These are phyloP conservation scores for Muscidifurax raptorellus DNA, from an alignment of 1,140 invertebrate genomes.

Conservation along the genomic window DNA sequence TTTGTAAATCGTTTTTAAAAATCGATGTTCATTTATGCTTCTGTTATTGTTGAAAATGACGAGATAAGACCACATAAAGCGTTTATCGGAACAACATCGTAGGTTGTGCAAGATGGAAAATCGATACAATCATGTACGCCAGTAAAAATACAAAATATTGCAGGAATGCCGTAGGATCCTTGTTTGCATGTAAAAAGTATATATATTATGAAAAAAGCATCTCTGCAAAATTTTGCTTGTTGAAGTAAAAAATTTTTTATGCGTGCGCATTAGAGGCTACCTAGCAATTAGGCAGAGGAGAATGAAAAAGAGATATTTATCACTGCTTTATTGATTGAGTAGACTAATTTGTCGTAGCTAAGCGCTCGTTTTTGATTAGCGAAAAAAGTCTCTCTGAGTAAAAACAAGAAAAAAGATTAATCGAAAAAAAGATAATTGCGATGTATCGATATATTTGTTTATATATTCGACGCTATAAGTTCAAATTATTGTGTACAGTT, in stretches of 20 bases:
- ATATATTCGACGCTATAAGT: slow-evolving; percentile 39
- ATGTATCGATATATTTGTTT: slow-evolving; percentile 31
- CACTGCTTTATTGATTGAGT: slow-evolving; percentile 46
- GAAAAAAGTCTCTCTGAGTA: slow-evolving; percentile 44
- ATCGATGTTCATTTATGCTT: neutral
- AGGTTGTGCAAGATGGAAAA: neutral
- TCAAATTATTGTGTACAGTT: slow-evolving; percentile 50
- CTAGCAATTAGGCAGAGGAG: slow-evolving; percentile 61
- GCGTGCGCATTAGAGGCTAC: slow-evolving; percentile 68
- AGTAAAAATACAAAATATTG: slow-evolving; percentile 29
- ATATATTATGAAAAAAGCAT: slow-evolving; percentile 23
- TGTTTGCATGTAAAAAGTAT: slow-evolving; percentile 36
- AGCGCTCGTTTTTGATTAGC: slow-evolving; percentile 31
- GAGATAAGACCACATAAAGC: neutral
- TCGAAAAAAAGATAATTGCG: neutral
- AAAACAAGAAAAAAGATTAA: slow-evolving; percentile 37
- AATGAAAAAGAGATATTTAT: slow-evolving; percentile 59
- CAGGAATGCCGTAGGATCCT: slow-evolving; percentile 11
- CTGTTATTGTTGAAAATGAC: neutral
- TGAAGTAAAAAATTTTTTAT: slow-evolving; percentile 52
- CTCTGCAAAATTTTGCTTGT: slow-evolving; percentile 22
- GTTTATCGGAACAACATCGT: neutral
- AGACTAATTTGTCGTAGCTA: slow-evolving; percentile 41
- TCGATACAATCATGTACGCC: neutral
- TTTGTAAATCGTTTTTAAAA: slow-evolving; percentile 9